Conservation (phyloP, 2,797 vertebrate species). For the Poeciliopsis presidionis region DNA sequence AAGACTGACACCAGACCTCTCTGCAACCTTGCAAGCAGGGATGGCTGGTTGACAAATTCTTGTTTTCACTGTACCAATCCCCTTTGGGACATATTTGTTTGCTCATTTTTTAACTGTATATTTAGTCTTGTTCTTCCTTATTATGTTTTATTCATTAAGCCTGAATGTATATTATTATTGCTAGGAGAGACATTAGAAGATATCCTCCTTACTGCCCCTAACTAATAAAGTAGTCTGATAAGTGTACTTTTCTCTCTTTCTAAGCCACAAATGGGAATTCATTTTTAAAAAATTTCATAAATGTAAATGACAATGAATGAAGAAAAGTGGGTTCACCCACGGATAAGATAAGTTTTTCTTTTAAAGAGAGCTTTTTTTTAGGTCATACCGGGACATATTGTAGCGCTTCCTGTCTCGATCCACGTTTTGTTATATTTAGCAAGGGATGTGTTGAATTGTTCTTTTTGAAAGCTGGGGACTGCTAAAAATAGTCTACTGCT, state of each 20-base stretch:
- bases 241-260: conserved; percentile 16
- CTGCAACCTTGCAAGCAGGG: neutral
- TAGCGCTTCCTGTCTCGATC: conserved; percentile 32
- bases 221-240: conserved; percentile 1
- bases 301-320: neutral
- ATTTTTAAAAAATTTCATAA: neutral
- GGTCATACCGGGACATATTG: conserved; percentile 39
- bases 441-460: conserved; percentile 68
- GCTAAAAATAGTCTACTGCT: conserved; percentile 67
- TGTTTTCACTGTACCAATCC: neutral
- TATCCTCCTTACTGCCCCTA: conserved; percentile 4
- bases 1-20: neutral
- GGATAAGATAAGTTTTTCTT: neutral
- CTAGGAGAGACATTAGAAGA: conserved; percentile 20
- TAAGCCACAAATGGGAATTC: neutral
- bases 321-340: neutral
- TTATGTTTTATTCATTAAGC: conserved; percentile 17
- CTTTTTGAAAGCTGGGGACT: conserved; percentile 55
- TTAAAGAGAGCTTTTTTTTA: conserved; percentile 9
- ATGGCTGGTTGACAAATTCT: neutral
- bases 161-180: conserved; percentile 8
- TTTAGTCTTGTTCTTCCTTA: neutral
- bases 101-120: neutral
- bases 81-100: neutral
- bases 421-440: conserved; percentile 71